phyloP scores from a whole-genome alignment of 2,888 invertebrate species.

The Scaptomyza tumidula region DNA sequence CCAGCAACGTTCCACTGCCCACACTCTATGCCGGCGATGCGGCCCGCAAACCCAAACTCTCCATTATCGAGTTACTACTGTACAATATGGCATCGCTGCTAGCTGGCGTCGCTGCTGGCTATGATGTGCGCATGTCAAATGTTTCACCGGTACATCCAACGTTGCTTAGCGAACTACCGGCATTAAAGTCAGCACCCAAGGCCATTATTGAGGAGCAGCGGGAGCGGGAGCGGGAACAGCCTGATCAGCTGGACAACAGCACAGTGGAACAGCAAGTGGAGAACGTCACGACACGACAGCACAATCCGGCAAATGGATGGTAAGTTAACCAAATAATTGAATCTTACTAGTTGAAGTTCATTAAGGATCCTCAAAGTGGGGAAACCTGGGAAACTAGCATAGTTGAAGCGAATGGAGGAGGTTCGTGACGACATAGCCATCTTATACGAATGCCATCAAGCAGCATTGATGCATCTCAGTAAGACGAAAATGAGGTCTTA shows the following conservation, averaged over 20 bases:
- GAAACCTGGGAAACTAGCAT: too few species aligned
- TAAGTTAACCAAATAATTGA: conserved; percentile 4
- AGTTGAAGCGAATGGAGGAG: too few species aligned
- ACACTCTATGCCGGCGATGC: conserved; percentile 91
- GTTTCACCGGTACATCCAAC: conserved; percentile 93
- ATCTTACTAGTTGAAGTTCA: too few species aligned
- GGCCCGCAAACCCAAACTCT: conserved; percentile 84
- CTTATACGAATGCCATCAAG: too few species aligned
- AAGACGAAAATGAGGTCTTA: too few species aligned
- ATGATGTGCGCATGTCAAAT: conserved; percentile 95
- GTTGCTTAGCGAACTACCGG: conserved; percentile 87
- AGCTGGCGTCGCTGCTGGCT: conserved; percentile 95
- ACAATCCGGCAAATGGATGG: conserved; percentile 9
- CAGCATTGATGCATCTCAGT: too few species aligned
- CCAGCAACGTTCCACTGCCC: conserved; percentile 89
- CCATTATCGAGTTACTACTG: conserved; percentile 86
- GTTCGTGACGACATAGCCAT: too few species aligned
- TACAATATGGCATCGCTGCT: conserved; percentile 96
- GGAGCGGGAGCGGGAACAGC: not conserved
- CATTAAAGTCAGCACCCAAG: conserved; percentile 83
- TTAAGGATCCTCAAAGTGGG: too few species aligned
- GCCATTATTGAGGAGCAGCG: conserved; percentile 22
- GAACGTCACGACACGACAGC: not conserved
- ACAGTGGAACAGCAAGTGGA: conserved; percentile 19
- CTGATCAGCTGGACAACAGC: conserved; percentile 1